These are phyloP conservation scores for Lipophrys pholis DNA, from an alignment of 2,113 vertebrate species.

Conservation along the genomic window DNA sequence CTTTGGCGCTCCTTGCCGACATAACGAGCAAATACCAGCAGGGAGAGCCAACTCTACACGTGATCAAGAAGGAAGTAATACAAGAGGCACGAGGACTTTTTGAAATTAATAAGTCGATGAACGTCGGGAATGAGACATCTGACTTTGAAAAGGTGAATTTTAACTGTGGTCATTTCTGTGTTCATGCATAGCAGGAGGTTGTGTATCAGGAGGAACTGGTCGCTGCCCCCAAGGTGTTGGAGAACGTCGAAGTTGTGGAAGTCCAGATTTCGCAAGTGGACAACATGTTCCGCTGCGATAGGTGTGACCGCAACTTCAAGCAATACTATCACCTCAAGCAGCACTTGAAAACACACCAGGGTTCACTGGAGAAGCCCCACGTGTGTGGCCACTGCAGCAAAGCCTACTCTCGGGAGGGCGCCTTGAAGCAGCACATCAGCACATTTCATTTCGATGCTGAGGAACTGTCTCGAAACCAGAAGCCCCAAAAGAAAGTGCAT, in stretches of 20 bases:
- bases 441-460: slow-evolving; percentile 93
- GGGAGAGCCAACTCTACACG: slow-evolving; percentile 81
- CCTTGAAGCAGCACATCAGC: slow-evolving; percentile 94
- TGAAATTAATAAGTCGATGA: not conserved
- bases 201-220: slow-evolving; percentile 89
- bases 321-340: slow-evolving; percentile 99
- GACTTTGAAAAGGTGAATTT: slow-evolving; percentile 1
- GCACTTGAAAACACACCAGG: slow-evolving; percentile 93
- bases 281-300: slow-evolving; percentile 95
- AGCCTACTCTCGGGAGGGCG: slow-evolving; percentile 95
- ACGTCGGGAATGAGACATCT: not conserved
- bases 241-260: slow-evolving; percentile 95
- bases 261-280: slow-evolving; percentile 98
- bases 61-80: slow-evolving; percentile 66
- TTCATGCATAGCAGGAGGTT: slow-evolving; percentile 59
- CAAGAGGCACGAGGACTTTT: slow-evolving; percentile 52
- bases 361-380: slow-evolving; percentile 85
- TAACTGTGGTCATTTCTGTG: not conserved
- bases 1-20: slow-evolving; percentile 94
- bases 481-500: slow-evolving; percentile 94
- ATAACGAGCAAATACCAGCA: slow-evolving; percentile 99
- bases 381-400: slow-evolving; percentile 94
- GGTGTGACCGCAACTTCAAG: slow-evolving; percentile 96
- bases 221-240: slow-evolving; percentile 90
- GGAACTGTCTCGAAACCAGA: slow-evolving; percentile 89